Evolutionary conservation across 2,797 vertebrate species (phyloP).

Genomic region (Centropyge bicolor): DNA sequence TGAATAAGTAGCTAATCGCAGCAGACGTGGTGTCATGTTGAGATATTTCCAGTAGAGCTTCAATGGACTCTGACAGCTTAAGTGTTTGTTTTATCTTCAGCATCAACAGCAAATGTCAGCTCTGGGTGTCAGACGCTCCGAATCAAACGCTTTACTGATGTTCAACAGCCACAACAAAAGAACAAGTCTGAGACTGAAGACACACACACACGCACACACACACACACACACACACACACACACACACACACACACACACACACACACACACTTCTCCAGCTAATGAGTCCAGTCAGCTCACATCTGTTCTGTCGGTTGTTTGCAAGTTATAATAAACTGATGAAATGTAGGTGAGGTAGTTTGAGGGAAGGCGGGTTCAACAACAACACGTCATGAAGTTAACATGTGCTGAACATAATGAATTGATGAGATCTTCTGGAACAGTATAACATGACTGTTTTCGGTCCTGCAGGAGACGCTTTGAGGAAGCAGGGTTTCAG

Average conservation of each 20-base stretch:
- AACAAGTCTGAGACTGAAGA: neutral
- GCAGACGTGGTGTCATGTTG: neutral
- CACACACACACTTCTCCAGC: neutral
- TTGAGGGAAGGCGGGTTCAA: neutral
- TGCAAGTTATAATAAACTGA: neutral
- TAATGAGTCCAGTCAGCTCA: constrained; percentile 25
- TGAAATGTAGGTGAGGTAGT: neutral
- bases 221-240: neutral
- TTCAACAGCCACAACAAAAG: neutral
- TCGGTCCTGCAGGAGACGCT: neutral
- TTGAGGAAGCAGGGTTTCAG: neutral
- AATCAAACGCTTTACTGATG: neutral
- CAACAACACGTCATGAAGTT: neutral
- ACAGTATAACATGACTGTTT: too few relatives aligned
- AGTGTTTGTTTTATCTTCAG: constrained; percentile 6
- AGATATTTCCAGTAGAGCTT: constrained; percentile 8
- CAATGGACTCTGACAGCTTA: constrained; percentile 2
- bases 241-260: neutral
- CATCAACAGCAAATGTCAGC: constrained; percentile 3
- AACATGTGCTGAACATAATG: neutral
- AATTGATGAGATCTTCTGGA: neutral
- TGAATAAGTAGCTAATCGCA: neutral
- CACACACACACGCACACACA: neutral
- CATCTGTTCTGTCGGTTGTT: constrained; percentile 15
- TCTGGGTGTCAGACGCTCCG: neutral